Evolutionary conservation across 2,113 vertebrate species (phyloP).

Genomic region (Chlamydotis undulata): DNA sequence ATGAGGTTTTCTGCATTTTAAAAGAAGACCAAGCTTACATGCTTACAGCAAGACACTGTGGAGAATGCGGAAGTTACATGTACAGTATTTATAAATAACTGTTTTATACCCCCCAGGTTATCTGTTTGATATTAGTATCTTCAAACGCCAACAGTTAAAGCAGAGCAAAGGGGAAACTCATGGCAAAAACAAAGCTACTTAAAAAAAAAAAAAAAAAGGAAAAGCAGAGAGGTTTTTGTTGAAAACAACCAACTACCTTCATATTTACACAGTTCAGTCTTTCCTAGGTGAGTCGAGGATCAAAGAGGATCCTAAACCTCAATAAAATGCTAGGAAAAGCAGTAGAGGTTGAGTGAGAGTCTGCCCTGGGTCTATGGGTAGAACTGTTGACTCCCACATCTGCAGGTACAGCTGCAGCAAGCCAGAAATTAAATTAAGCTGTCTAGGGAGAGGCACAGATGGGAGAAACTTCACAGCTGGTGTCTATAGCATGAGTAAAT

Average conservation of each 20-base stretch:
- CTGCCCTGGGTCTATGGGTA: background rate
- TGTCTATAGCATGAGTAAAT: background rate
- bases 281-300: background rate
- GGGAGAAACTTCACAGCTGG: slow-evolving; percentile 16
- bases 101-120: background rate
- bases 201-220: background rate
- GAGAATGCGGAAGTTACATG: rapidly evolving
- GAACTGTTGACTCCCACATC: background rate
- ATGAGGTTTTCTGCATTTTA: background rate
- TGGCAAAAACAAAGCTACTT: background rate
- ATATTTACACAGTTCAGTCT: background rate
- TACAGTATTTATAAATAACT: background rate
- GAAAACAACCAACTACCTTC: background rate
- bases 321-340: slow-evolving; percentile 1
- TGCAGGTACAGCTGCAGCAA: background rate
- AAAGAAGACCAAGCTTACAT: background rate
- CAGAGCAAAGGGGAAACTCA: background rate
- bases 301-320: slow-evolving; percentile 6
- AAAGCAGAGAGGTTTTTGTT: background rate
- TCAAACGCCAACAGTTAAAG: background rate
- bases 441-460: slow-evolving; percentile 7
- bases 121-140: background rate
- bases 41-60: background rate
- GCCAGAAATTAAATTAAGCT: slow-evolving; percentile 34
- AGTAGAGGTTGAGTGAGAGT: background rate